A percentile compares a stretch with the other conserved stretches of the same genome.
phyloP scores from a whole-genome alignment of 1,140 invertebrate genomes.

The Pseudomyrmex cubaensis region DNA sequence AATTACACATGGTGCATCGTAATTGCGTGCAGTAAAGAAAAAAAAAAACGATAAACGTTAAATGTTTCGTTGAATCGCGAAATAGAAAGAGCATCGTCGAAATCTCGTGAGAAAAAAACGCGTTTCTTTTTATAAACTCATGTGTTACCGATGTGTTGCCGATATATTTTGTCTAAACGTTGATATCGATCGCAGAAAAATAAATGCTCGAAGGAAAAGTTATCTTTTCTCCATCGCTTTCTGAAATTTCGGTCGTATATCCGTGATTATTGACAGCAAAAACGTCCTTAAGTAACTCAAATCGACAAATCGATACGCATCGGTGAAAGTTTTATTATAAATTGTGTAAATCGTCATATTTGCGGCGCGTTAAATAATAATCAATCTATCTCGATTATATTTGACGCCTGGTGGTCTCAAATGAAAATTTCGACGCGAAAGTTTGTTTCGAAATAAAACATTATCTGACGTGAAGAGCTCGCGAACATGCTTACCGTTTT shows the following conservation, averaged over 20 bases:
- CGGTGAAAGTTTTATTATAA: constrained; percentile 38
- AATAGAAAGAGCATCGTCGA: not conserved
- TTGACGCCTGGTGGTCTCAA: constrained; percentile 47
- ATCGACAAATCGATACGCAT: not conserved
- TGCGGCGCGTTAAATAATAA: constrained; percentile 46
- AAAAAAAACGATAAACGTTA: constrained; percentile 12
- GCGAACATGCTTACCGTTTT: constrained; percentile 42
- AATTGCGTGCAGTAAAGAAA: not conserved
- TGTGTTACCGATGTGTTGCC: not conserved
- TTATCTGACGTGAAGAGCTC: constrained; percentile 59
- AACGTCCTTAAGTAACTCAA: constrained; percentile 7
- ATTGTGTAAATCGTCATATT: constrained; percentile 41
- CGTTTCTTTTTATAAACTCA: not conserved
- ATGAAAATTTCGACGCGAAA: constrained; percentile 52
- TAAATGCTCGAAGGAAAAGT: constrained; percentile 22
- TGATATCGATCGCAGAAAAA: constrained; percentile 74
- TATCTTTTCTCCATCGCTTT: not conserved
- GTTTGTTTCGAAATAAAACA: constrained; percentile 60
- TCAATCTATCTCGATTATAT: constrained; percentile 59
- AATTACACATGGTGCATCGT: constrained; percentile 37
- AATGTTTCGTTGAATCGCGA: not conserved
- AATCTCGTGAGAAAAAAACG: not conserved
- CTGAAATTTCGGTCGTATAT: not conserved
- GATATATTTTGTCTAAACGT: constrained; percentile 72
- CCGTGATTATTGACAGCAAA: not conserved